Evolutionary conservation across 1,140 invertebrate genomes (phyloP).

Genomic region (Cydia splendana): DNA sequence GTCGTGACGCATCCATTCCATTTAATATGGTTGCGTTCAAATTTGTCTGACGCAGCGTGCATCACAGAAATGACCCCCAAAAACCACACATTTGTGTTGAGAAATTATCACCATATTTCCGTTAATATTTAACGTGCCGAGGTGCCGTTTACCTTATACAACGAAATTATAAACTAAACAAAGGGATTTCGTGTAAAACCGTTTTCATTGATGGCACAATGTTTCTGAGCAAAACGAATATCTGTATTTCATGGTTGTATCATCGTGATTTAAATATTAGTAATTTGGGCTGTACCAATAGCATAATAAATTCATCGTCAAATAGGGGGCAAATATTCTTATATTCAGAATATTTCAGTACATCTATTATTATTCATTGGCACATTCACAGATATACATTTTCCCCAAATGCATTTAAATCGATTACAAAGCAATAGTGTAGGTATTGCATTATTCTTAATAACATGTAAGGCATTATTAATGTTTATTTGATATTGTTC

Average conservation of each 20-base stretch:
- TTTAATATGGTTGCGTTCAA: no score
- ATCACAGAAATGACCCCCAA: no score
- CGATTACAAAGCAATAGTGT: conserved; percentile 17
- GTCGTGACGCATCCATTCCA: no score
- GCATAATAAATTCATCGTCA: background rate
- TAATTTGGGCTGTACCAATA: conserved; percentile 1
- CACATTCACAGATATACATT: background rate
- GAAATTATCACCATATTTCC: no score
- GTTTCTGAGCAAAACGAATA: background rate
- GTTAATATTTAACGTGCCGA: no score
- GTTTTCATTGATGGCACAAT: conserved; percentile 10
- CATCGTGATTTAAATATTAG: background rate
- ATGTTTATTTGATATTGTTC: conserved; percentile 14
- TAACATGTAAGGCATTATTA: conserved; percentile 20
- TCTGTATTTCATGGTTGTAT: background rate
- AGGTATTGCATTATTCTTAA: conserved; percentile 22
- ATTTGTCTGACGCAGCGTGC: no score
- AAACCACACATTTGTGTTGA: no score
- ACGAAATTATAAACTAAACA: no score
- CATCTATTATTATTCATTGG: background rate
- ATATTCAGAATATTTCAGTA: background rate
- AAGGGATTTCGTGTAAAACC: background rate
- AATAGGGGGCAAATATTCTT: background rate
- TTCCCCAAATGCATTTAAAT: background rate
- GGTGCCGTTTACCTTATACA: background rate